Base-by-base conservation (phyloP, 1,140 invertebrate species). In the Lasaia peninsularis region DNA sequence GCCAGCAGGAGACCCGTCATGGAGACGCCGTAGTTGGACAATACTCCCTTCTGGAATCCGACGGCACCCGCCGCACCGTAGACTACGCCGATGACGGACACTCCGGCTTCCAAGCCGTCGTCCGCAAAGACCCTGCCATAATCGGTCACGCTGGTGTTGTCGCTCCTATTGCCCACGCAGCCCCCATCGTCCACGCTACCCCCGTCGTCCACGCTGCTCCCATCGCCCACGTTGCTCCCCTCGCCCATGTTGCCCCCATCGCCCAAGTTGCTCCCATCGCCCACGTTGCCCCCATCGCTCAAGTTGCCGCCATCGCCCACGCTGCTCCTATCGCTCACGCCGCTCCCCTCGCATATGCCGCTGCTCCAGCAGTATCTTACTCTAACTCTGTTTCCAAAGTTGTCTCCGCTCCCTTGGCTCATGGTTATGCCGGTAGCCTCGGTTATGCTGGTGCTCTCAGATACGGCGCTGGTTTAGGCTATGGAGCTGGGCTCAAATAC, bases 1-100 rank as follows among this genome's bases (percentile, higher is more conserved):
- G 74, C 61, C 87, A 89, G 60, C 69, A 28, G 5, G 24, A 28
- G 24, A 28, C 24, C 24, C 24, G 24, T 1, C 24, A 28, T 7
- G 24, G 24, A 88, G 88, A 92, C 68, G 67, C 89, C 21, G 91
- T 92, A n/a, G 80, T 89, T 55, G 92, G 92, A 79, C 24, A 28
- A 28, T 28, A 28, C 24, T 28, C 24, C 24, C 24, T 28, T 28
- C 24, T 28, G 24, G 24, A 28, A 28, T 28, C 24, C 24, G 24
- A 28, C 24, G 24, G 24, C 24, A 28, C 24, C 4, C 24, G 24
- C 60, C 78, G 89, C 34, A 89, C 79, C n/a, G 89, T 90, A 0
- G 85, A 90, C 68, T 90, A 90, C 62, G 76, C 87, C 16, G 86
- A 86, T n/a, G 78, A 88, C 57, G 74, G 73, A 8, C 62, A 68